Conservation (phyloP, 2,113 vertebrate species). For the Leptosomus discolor region DNA sequence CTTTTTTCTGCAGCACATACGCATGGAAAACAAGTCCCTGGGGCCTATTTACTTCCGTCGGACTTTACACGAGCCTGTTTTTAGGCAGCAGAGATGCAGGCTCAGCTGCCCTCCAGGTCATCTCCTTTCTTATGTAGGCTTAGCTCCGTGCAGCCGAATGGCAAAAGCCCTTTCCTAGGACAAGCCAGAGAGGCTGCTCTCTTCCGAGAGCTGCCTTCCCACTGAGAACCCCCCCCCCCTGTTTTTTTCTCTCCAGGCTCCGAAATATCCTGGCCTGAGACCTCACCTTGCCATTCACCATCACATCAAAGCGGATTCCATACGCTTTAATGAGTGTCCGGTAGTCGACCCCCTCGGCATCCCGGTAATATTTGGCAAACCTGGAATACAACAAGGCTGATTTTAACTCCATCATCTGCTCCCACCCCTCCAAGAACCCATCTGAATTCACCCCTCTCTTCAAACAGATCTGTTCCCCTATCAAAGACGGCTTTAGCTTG, state of each 20-base stretch:
- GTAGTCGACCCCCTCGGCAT: conserved; percentile 76
- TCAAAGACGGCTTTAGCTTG: not conserved
- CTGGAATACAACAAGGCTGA: conserved; percentile 50
- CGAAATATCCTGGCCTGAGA: not conserved
- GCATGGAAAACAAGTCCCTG: not conserved
- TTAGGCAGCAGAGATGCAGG: not conserved
- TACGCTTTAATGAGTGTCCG: conserved; percentile 90
- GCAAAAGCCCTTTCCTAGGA: not conserved
- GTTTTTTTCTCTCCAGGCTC: not conserved
- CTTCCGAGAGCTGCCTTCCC: not conserved
- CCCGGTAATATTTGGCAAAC: conserved; percentile 88
- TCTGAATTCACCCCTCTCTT: not conserved
- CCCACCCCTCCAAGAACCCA: fast-evolving
- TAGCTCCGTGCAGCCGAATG: not conserved
- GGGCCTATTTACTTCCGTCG: not conserved
- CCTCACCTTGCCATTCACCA: conserved; percentile 90
- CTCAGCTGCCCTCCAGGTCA: not conserved
- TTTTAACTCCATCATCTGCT: not conserved
- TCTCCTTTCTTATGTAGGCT: not conserved
- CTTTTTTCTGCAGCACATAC: not conserved
- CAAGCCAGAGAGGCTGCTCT: not conserved
- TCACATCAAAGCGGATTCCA: conserved; percentile 95
- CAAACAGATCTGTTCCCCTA: not conserved
- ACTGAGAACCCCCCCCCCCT: not conserved
- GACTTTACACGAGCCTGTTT: not conserved